Conservation (phyloP, 2,113 vertebrate species). For the Chelonoidis abingdonii region DNA sequence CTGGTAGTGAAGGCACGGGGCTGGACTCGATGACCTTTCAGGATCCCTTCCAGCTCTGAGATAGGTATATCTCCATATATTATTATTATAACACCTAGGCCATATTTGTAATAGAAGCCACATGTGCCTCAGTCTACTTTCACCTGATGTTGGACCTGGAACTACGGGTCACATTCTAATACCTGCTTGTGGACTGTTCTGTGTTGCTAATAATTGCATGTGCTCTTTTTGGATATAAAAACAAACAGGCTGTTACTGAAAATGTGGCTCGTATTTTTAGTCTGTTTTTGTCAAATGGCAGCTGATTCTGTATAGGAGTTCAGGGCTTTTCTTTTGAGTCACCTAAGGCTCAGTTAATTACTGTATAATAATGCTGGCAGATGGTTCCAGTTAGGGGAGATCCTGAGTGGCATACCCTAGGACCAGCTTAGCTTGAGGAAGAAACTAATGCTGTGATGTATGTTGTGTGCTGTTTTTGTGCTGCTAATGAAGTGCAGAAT, state of each 20-base stretch:
- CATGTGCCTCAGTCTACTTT: neutral
- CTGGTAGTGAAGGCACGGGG: too few species aligned
- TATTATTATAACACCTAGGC: too few species aligned
- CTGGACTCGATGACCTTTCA: too few species aligned
- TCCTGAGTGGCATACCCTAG: neutral
- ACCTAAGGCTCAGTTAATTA: neutral
- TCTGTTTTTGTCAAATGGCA: neutral
- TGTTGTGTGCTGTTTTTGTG: neutral
- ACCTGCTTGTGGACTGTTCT: neutral
- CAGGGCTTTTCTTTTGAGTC: accelerated
- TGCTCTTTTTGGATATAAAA: neutral
- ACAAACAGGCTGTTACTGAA: neutral
- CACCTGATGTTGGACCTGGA: neutral
- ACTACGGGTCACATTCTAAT: neutral
- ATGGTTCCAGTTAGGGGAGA: neutral
- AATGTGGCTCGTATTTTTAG: accelerated
- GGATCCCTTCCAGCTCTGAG: too few species aligned
- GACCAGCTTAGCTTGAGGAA: neutral
- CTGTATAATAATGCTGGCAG: neutral
- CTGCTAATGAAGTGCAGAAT: accelerated
- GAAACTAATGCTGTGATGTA: neutral
- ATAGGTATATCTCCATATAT: too few species aligned
- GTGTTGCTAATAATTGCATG: neutral
- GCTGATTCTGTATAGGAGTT: neutral
- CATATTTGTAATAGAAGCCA: neutral